Conservation (phyloP, 2,113 vertebrate genomes). For the Acanthisitta chloris region DNA sequence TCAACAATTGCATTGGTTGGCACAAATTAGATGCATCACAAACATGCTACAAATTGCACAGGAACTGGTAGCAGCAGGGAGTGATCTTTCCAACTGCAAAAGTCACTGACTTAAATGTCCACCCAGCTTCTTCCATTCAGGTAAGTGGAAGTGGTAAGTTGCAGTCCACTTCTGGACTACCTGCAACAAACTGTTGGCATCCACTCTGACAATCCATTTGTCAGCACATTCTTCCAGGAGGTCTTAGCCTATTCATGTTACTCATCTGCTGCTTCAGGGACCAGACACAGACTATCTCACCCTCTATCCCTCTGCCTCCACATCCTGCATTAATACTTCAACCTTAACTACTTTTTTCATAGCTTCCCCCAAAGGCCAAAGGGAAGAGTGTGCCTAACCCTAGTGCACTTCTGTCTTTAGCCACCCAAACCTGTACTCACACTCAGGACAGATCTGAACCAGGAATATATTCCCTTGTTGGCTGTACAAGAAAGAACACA, state of each 20-base stretch:
- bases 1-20: not conserved
- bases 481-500: not conserved
- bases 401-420: not conserved
- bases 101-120: not conserved
- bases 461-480: not conserved
- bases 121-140: not conserved
- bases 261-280: rapidly evolving
- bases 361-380: not conserved
- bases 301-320: not conserved
- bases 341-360: not conserved
- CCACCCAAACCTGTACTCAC: not conserved
- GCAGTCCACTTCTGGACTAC: not conserved
- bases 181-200: not conserved
- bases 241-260: not conserved
- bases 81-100: not conserved
- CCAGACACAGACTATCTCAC: not conserved
- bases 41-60: not conserved
- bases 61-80: not conserved
- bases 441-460: not conserved
- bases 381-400: not conserved
- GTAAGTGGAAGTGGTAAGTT: not conserved
- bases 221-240: not conserved
- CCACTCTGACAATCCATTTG: not conserved
- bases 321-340: not conserved
- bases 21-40: not conserved